Conservation (phyloP, 2,797 vertebrate species). For the Halcyon smyrnensis region DNA sequence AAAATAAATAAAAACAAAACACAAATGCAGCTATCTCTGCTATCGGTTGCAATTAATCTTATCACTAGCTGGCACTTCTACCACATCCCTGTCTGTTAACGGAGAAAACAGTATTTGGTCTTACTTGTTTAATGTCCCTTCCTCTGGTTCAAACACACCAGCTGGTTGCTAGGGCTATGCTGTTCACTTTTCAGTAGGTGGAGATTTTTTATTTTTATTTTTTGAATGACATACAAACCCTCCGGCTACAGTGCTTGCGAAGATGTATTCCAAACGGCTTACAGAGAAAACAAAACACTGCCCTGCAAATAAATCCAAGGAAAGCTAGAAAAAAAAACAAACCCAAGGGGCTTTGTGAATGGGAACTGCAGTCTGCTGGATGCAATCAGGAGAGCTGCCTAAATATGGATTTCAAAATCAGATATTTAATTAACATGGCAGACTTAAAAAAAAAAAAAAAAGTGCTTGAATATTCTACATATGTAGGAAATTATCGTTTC, state of each 20-base stretch:
- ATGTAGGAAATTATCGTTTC: background rate
- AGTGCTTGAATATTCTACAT: background rate
- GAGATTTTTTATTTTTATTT: conserved; percentile 64
- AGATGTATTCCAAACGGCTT: conserved; percentile 14
- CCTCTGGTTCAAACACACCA: background rate
- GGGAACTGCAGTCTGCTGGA: background rate
- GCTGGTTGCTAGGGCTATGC: conserved; percentile 64
- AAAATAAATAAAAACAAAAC: background rate
- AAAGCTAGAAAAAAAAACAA: background rate
- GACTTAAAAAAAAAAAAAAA: background rate
- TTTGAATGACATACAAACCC: conserved; percentile 65
- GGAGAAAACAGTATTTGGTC: background rate
- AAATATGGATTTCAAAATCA: background rate
- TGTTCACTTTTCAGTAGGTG: conserved; percentile 66
- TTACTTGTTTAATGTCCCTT: conserved; percentile 9
- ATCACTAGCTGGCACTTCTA: background rate
- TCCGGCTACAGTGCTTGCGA: background rate
- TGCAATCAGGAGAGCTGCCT: background rate
- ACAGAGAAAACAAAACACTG: conserved; percentile 32
- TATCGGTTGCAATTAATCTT: background rate
- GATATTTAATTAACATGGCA: conserved; percentile 17
- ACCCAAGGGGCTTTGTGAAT: background rate
- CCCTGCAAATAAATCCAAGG: conserved; percentile 34
- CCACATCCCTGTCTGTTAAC: background rate
- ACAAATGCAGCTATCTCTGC: background rate